Evolutionary conservation across 1,140 invertebrate genomes (phyloP).

Genomic region (Stratiolaelaps scimitus): DNA sequence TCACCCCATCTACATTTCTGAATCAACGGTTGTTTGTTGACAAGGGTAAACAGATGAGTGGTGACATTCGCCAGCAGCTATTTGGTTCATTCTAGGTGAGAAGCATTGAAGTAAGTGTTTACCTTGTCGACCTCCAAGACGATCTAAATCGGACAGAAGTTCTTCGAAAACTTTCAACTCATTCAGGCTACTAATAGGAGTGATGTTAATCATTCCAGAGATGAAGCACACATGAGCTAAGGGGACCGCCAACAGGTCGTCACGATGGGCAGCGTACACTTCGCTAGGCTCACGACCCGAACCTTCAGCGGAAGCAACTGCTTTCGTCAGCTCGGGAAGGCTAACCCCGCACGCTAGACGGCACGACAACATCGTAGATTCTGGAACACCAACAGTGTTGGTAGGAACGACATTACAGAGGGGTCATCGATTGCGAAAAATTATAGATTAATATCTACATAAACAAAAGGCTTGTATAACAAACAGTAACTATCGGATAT

Average conservation of each 20-base stretch:
- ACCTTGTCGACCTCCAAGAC: background rate
- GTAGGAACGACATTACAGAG: too few species aligned
- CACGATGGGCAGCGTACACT: background rate
- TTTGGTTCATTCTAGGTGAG: too few species aligned
- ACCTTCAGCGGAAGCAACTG: too few species aligned
- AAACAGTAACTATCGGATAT: too few species aligned
- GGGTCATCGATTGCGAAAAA: too few species aligned
- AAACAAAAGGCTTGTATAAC: too few species aligned
- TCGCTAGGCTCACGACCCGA: background rate
- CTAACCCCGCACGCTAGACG: slow-evolving; percentile 1
- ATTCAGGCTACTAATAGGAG: background rate
- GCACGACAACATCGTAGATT: background rate
- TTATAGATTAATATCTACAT: too few species aligned
- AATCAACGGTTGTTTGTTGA: too few species aligned
- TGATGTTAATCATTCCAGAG: slow-evolving; percentile 20
- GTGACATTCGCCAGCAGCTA: too few species aligned
- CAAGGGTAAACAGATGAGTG: too few species aligned
- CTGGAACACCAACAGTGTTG: background rate
- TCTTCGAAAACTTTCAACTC: background rate
- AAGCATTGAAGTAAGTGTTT: background rate
- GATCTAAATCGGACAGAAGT: background rate
- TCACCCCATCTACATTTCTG: too few species aligned
- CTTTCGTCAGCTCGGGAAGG: background rate
- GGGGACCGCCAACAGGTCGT: background rate
- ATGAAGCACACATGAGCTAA: slow-evolving; percentile 22